Evolutionary conservation across 30 jellyfish, hydroid and myxozoan species (phyloP).

Genomic region (Aurelia aurita complex sp. Pacific): DNA sequence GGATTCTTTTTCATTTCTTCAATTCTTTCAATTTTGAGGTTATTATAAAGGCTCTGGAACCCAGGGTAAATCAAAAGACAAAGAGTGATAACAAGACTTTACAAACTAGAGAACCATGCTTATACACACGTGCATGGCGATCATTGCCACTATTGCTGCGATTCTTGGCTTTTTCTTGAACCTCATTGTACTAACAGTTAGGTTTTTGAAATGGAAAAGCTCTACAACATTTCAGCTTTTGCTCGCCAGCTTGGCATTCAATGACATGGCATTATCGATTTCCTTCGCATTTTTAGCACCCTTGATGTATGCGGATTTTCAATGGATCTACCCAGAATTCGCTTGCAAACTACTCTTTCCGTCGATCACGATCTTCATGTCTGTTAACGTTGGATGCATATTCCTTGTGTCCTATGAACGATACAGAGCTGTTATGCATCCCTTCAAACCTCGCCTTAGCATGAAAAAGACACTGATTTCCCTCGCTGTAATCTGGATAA

Average conservation of each 20-base stretch:
- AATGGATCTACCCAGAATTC: constrained; percentile 56
- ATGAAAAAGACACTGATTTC: neutral
- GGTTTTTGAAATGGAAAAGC: constrained; percentile 15
- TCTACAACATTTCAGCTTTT: constrained; percentile 46
- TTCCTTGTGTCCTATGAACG: constrained; percentile 48
- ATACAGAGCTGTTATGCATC: constrained; percentile 51
- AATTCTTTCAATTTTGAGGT: too few species aligned
- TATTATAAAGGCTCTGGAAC: too few species aligned
- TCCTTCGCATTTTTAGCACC: constrained; percentile 44
- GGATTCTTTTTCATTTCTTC: too few species aligned
- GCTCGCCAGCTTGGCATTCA: constrained; percentile 43
- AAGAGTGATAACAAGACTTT: too few species aligned
- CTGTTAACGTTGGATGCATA: constrained; percentile 59
- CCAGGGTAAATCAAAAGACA: too few species aligned
- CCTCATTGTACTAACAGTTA: constrained; percentile 17
- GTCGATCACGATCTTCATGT: constrained; percentile 11
- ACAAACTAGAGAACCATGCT: neutral
- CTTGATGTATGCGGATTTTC: constrained; percentile 22
- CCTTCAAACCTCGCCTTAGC: constrained; percentile 43
- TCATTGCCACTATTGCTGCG: constrained; percentile 36
- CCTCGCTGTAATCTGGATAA: constrained; percentile 19
- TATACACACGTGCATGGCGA: constrained; percentile 9
- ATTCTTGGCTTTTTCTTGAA: constrained; percentile 33
- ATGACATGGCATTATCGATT: constrained; percentile 51
- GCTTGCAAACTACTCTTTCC: constrained; percentile 57